These are phyloP conservation scores for Muscina levida DNA, from an alignment of 2,888 invertebrate species.

Conservation along the genomic window DNA sequence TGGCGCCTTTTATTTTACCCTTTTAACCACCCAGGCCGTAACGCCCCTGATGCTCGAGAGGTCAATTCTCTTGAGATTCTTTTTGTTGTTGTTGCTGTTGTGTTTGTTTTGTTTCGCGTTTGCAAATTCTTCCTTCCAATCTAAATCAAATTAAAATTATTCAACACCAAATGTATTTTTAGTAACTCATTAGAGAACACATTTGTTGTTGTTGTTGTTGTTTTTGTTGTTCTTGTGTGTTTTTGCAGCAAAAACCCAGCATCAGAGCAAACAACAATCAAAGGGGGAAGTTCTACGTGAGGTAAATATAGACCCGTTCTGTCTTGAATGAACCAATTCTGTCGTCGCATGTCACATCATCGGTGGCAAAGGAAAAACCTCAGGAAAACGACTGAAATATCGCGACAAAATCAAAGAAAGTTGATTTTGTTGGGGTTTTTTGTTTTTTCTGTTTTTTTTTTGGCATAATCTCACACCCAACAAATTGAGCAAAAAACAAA, in stretches of 20 bases:
- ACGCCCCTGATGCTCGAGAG: not conserved
- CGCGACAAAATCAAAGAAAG: slow-evolving; percentile 5
- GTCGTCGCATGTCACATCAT: slow-evolving; percentile 63
- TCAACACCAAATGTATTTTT: slow-evolving; percentile 21
- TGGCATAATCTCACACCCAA: slow-evolving; percentile 11
- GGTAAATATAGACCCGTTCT: slow-evolving; percentile 53
- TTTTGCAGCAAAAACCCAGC: not conserved
- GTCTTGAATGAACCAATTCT: slow-evolving; percentile 62
- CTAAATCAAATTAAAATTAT: slow-evolving; percentile 11
- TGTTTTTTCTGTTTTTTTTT: no score
- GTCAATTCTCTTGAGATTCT: not conserved
- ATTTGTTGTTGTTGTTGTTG: slow-evolving; percentile 1
- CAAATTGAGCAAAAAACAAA: not conserved
- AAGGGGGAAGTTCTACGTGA: slow-evolving; percentile 24
- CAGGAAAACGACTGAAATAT: slow-evolving; percentile 13
- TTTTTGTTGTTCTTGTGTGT: no score
- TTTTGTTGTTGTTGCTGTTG: no score
- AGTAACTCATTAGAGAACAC: slow-evolving; percentile 14
- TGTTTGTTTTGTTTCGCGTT: no score
- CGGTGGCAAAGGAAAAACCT: slow-evolving; percentile 34
- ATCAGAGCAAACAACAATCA: not conserved
- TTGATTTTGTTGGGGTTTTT: no score
- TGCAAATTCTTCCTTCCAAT: slow-evolving; percentile 1
- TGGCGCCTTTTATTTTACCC: not conserved
- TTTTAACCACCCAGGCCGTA: not conserved